These are phyloP conservation scores for Hypotaenidia philippensis DNA, from an alignment of 2,797 vertebrate species.

Conservation along the genomic window DNA sequence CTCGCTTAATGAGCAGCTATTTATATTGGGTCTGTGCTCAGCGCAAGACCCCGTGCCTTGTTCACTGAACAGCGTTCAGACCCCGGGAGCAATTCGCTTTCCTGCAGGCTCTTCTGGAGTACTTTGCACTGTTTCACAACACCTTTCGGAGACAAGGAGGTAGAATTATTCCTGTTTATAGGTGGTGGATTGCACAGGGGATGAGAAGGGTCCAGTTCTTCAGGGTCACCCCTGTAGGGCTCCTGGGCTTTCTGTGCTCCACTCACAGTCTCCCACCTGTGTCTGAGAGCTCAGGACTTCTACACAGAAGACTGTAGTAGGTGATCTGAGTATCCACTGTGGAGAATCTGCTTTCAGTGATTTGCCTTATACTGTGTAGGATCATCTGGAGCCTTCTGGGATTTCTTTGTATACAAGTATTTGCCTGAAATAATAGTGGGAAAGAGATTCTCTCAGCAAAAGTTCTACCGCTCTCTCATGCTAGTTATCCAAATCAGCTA, in stretches of 20 bases:
- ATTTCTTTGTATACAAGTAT: background rate
- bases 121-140: background rate
- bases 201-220: background rate
- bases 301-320: background rate
- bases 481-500: background rate
- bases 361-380: background rate
- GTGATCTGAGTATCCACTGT: background rate
- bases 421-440: conserved; percentile 13
- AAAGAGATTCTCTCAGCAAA: conserved; percentile 4
- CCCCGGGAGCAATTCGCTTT: background rate
- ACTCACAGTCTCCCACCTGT: background rate
- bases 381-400: background rate
- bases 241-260: background rate
- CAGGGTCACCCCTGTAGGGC: background rate
- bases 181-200: background rate
- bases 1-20: conserved; percentile 24
- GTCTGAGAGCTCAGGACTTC: background rate
- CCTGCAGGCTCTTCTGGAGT: background rate
- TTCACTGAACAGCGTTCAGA: background rate
- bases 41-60: background rate
- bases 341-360: background rate
- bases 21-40: conserved; percentile 18
- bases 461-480: background rate
- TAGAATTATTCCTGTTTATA: background rate
- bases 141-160: background rate